These are phyloP conservation scores for Sinocyclocheilus anophthalmus DNA, from an alignment of 2,113 vertebrate genomes.

Conservation along the genomic window DNA sequence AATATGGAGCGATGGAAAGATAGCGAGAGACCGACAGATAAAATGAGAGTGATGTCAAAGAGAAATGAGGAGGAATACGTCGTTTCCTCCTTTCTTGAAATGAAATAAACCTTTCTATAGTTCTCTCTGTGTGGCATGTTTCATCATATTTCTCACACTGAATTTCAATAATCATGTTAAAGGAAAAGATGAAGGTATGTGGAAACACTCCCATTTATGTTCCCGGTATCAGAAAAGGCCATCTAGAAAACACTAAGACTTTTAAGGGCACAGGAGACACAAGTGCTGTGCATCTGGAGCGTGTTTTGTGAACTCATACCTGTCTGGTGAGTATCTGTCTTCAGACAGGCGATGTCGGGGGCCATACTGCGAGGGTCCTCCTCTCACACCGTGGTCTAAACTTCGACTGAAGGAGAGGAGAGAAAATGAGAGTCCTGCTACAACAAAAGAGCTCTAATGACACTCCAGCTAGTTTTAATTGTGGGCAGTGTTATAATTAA, in stretches of 20 bases:
- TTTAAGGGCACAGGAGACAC: not conserved
- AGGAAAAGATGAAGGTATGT: not conserved
- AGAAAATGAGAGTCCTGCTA: not conserved
- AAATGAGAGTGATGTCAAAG: not conserved
- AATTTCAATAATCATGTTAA: not conserved
- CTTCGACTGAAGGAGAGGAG: slow-evolving; percentile 73
- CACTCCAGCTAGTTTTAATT: not conserved
- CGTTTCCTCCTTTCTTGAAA: not conserved
- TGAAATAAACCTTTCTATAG: not conserved
- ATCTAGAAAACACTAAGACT: not conserved
- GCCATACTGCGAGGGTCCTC: slow-evolving; percentile 77
- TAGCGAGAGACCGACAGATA: not conserved
- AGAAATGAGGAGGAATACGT: not conserved
- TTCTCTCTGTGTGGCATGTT: not conserved
- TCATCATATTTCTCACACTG: not conserved
- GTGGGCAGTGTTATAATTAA: not conserved
- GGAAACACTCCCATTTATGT: slow-evolving; percentile 1
- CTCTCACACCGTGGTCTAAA: slow-evolving; percentile 82
- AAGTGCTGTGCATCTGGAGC: not conserved
- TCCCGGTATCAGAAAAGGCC: not conserved
- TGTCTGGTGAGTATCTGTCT: slow-evolving; percentile 84
- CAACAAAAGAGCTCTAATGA: not conserved
- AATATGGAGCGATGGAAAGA: not conserved
- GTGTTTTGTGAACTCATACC: slow-evolving; percentile 67
- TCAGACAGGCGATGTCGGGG: slow-evolving; percentile 79